Conservation (phyloP, 2,113 vertebrate species). For the Pseudorasbora parva region DNA sequence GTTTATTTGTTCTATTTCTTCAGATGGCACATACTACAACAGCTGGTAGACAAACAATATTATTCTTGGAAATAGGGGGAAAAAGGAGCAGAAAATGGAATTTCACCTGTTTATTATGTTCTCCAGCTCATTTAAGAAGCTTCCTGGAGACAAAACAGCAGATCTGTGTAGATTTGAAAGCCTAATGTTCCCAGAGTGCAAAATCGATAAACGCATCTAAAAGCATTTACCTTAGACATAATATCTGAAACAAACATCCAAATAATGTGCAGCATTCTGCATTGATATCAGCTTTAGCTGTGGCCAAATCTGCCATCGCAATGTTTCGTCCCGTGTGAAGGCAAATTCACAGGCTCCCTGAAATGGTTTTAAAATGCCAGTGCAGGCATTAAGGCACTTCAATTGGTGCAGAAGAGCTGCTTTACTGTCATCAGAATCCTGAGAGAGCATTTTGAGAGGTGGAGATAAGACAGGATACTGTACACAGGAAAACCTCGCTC, state of each 20-base stretch:
- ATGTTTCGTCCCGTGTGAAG: neutral
- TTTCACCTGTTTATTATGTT: neutral
- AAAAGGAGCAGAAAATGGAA: neutral
- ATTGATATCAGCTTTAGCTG: constrained; percentile 10
- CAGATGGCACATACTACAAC: neutral
- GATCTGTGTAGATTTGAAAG: constrained; percentile 7
- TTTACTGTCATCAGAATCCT: constrained; percentile 38
- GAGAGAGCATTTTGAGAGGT: constrained; percentile 42
- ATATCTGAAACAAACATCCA: constrained; percentile 26
- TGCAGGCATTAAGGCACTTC: constrained; percentile 23
- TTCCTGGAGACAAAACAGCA: neutral
- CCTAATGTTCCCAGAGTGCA: neutral
- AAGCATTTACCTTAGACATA: constrained; percentile 38
- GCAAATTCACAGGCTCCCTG: constrained; percentile 4
- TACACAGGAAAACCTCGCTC: constrained; percentile 51
- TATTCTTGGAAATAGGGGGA: neutral
- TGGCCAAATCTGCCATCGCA: neutral
- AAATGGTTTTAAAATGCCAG: constrained; percentile 32
- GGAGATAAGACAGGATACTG: constrained; percentile 62
- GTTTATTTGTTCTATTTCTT: neutral
- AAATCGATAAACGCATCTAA: constrained; percentile 28
- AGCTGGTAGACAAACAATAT: neutral
- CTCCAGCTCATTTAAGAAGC: neutral
- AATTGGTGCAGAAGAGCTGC: constrained; percentile 8
- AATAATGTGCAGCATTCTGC: constrained; percentile 24